A percentile compares a stretch with the other conserved stretches of the same genome.
These are phyloP conservation scores for Tachystola acroxantha DNA, from an alignment of 2,888 invertebrate genomes.

Conservation along the genomic window DNA sequence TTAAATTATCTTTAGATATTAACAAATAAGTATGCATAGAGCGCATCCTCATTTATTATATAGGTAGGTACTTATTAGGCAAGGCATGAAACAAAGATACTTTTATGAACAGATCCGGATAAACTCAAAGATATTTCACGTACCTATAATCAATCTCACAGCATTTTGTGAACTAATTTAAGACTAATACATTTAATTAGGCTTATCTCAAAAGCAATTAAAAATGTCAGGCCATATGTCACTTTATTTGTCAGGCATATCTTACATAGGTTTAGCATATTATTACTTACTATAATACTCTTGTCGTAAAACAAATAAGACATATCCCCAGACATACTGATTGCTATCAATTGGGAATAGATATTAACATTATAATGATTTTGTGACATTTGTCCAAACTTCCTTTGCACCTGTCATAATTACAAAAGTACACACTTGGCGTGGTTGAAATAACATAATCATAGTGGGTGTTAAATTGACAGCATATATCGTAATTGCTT, in stretches of 20 bases:
- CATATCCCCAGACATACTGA: too few species aligned
- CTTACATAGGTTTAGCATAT: too few species aligned
- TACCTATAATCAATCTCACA: neutral
- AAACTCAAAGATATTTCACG: too few species aligned
- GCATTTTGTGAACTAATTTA: conserved; percentile 3
- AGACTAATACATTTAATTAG: conserved; percentile 12
- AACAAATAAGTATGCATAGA: too few species aligned
- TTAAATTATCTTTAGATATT: too few species aligned
- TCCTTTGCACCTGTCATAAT: conserved; percentile 1
- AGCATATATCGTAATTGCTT: neutral
- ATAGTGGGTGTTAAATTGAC: conserved; percentile 18
- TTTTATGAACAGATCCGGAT: too few species aligned
- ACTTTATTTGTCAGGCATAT: conserved; percentile 5
- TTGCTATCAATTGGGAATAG: too few species aligned
- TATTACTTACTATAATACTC: too few species aligned
- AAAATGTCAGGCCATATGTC: conserved; percentile 24
- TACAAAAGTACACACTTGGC: neutral
- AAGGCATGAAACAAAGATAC: too few species aligned
- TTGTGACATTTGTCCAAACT: neutral
- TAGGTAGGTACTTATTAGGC: too few species aligned
- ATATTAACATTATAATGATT: neutral
- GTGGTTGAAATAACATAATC: conserved; percentile 10
- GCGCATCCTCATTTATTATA: too few species aligned
- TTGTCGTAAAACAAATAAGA: too few species aligned
- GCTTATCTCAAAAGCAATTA: conserved; percentile 26